These are phyloP conservation scores for Zelleria hepariella DNA, from an alignment of 2,888 invertebrate genomes.

Conservation along the genomic window DNA sequence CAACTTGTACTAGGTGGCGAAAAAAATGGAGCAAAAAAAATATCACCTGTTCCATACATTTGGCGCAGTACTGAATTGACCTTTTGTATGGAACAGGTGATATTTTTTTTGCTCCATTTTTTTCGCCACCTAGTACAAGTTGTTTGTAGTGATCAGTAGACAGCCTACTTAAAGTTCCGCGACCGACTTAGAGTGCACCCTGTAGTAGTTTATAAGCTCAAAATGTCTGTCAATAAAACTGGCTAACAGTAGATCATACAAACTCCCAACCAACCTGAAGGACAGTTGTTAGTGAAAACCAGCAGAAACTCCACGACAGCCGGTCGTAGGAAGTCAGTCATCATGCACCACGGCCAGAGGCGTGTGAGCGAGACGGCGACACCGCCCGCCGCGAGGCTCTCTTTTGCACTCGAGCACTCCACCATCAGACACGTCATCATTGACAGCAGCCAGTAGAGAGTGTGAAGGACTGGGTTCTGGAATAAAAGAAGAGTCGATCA, in stretches of 20 bases:
- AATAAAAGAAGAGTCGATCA: no score
- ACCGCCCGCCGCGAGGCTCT: slow-evolving; percentile 63
- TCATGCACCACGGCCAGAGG: slow-evolving; percentile 78
- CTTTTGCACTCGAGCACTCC: slow-evolving; percentile 67
- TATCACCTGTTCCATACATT: no score
- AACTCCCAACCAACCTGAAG: slow-evolving; percentile 58
- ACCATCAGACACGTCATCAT: slow-evolving; percentile 74
- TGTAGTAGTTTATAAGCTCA: no score
- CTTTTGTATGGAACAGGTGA: no score
- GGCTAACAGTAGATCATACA: not conserved
- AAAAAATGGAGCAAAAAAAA: no score
- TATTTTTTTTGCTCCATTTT: no score
- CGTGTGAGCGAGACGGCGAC: slow-evolving; percentile 73
- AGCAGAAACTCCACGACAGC: slow-evolving; percentile 72
- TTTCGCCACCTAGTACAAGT: no score
- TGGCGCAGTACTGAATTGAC: no score
- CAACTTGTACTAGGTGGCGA: no score
- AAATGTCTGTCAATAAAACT: not conserved
- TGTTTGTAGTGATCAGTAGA: no score
- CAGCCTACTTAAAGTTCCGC: no score
- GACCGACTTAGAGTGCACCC: no score
- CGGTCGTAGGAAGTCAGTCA: slow-evolving; percentile 65
- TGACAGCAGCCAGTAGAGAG: slow-evolving; percentile 69
- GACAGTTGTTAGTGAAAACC: slow-evolving; percentile 75
- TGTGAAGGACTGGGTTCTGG: slow-evolving; percentile 68